These are phyloP conservation scores for Calameuta pallipes DNA, from an alignment of 2,888 invertebrate genomes.

Conservation along the genomic window DNA sequence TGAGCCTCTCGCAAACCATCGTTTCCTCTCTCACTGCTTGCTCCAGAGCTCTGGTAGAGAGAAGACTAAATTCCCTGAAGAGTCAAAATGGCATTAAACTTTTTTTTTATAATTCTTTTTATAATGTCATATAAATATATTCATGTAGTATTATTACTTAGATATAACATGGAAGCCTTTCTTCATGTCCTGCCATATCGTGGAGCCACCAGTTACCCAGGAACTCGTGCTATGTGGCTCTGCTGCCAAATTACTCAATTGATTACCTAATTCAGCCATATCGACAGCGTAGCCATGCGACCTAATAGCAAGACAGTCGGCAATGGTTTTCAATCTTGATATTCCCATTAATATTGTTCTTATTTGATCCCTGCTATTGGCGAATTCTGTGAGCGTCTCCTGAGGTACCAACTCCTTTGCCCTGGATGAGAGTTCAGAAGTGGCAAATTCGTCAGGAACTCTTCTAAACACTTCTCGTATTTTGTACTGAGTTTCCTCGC, in stretches of 20 bases:
- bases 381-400: conserved; percentile 70
- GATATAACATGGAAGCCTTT: conserved; percentile 69
- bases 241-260: conserved; percentile 67
- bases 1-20: conserved; percentile 70
- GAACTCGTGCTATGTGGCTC: conserved; percentile 61
- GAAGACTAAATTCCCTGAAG: conserved; percentile 67
- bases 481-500: conserved; percentile 71
- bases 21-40: conserved; percentile 70
- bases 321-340: conserved; percentile 69
- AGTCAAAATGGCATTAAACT: conserved; percentile 11
- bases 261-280: conserved; percentile 69
- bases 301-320: conserved; percentile 66
- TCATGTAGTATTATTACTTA: conserved; percentile 56
- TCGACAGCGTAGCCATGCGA: conserved; percentile 68
- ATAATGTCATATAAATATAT: background rate
- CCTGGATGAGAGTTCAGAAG: conserved; percentile 71
- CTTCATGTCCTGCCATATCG: conserved; percentile 69
- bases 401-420: conserved; percentile 71
- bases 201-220: conserved; percentile 65
- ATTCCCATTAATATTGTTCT: conserved; percentile 69
- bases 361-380: conserved; percentile 71
- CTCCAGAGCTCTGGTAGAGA: conserved; percentile 68
- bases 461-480: conserved; percentile 70
- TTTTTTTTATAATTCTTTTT: background rate
- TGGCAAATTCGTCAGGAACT: conserved; percentile 73